A percentile compares a stretch with the other conserved stretches of the same genome.
phyloP scores from a whole-genome alignment of 30 jellyfish, hydroid and myxozoan species.

The Sanderia malayensis region DNA sequence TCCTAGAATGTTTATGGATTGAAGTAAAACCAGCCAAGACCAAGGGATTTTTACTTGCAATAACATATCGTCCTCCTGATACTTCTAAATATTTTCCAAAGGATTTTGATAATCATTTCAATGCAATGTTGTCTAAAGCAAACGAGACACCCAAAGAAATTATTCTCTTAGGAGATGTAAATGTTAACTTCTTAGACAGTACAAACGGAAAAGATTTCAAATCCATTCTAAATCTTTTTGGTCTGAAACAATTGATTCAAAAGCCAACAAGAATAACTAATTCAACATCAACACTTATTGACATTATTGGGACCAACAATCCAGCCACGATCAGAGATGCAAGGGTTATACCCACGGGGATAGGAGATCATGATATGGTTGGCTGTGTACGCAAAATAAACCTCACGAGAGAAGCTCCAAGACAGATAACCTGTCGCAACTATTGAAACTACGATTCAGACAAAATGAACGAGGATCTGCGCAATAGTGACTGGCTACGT shows the following conservation, averaged over 20 bases:
- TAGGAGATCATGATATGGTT: slow-evolving; percentile 79
- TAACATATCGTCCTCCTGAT: slow-evolving; percentile 58
- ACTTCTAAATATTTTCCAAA: slow-evolving; percentile 47
- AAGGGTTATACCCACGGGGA: slow-evolving; percentile 60
- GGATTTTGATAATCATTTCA: slow-evolving; percentile 46
- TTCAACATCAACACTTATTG: slow-evolving; percentile 59
- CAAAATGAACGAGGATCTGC: slow-evolving; percentile 52
- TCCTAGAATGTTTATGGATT: slow-evolving; percentile 52
- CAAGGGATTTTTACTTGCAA: slow-evolving; percentile 33
- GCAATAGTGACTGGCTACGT: slow-evolving; percentile 63
- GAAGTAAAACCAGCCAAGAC: slow-evolving; percentile 47
- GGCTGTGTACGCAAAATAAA: slow-evolving; percentile 65
- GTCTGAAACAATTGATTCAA: slow-evolving; percentile 61
- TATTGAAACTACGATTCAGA: slow-evolving; percentile 54
- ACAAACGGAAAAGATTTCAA: slow-evolving; percentile 43
- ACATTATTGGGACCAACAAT: slow-evolving; percentile 55
- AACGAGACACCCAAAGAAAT: slow-evolving; percentile 56
- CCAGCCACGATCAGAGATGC: slow-evolving; percentile 64
- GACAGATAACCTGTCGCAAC: slow-evolving; percentile 66
- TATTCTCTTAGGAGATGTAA: slow-evolving; percentile 44
- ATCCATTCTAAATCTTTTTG: slow-evolving; percentile 35
- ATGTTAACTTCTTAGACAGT: slow-evolving; percentile 34
- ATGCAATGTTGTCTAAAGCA: slow-evolving; percentile 55
- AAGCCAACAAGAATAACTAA: slow-evolving; percentile 62
- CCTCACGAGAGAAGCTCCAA: slow-evolving; percentile 59